Percentiles rank a stretch among this genome's conserved stretches.
phyloP scores from a whole-genome alignment of 2,797 vertebrate genomes.

The Sorex maritimensis region DNA sequence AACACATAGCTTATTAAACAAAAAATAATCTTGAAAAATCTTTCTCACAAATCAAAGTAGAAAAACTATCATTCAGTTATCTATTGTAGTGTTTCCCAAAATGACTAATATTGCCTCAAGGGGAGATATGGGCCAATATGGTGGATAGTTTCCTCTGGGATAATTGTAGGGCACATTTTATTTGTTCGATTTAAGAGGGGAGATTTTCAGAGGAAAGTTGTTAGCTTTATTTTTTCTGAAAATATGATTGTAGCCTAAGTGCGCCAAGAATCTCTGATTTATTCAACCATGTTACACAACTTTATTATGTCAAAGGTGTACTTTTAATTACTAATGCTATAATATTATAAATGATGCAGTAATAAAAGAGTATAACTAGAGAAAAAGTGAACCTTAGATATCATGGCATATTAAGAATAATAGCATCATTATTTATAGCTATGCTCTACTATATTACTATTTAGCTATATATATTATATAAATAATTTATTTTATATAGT shows the following conservation, averaged over 20 bases:
- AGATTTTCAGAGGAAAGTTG: too few species aligned
- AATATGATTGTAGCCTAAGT: too few species aligned
- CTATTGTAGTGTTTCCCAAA: too few species aligned
- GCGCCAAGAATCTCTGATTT: background rate
- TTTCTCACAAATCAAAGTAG: constrained; percentile 26
- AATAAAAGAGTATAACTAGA: background rate
- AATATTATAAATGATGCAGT: background rate
- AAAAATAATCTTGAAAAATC: constrained; percentile 30
- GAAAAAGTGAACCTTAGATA: background rate
- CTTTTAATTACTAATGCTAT: background rate
- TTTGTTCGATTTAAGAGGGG: too few species aligned
- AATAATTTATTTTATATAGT: background rate
- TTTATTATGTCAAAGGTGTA: constrained; percentile 10
- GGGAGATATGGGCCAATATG: too few species aligned
- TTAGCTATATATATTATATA: background rate
- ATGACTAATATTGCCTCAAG: too few species aligned
- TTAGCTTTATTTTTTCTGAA: too few species aligned
- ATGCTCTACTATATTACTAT: background rate
- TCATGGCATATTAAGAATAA: constrained; percentile 15
- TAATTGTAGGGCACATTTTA: too few species aligned
- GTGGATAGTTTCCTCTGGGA: too few species aligned
- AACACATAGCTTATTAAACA: background rate
- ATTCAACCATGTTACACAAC: background rate
- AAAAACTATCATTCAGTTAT: background rate
- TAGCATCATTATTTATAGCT: constrained; percentile 11